A percentile compares a stretch with the other conserved stretches of the same genome.
These are phyloP conservation scores for Mythimna ferrago DNA, from an alignment of 2,888 invertebrate species.

Conservation along the genomic window DNA sequence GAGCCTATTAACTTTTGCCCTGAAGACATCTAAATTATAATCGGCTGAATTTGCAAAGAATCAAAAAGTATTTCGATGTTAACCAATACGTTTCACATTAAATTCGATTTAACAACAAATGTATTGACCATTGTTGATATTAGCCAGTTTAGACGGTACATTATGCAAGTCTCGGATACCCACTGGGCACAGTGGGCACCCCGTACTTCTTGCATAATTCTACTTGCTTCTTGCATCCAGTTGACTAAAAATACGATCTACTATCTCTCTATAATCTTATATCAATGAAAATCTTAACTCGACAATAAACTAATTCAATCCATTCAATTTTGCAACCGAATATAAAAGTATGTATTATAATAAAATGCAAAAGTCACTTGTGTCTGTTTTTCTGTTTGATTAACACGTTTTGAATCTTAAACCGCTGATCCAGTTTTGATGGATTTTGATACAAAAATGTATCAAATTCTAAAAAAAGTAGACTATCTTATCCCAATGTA, in stretches of 20 bases:
- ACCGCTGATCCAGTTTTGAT: too few species aligned
- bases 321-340: slow-evolving; percentile 18
- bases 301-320: slow-evolving; percentile 7
- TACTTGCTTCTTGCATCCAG: too few species aligned
- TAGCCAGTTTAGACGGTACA: not conserved
- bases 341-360: not conserved
- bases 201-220: slow-evolving; percentile 12
- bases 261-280: slow-evolving; percentile 8
- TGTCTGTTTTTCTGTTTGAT: too few species aligned
- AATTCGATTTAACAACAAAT: not conserved
- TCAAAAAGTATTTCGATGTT: not conserved
- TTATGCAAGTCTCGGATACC: slow-evolving; percentile 38
- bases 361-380: too few species aligned
- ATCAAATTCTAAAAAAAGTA: too few species aligned
- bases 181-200: not conserved
- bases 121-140: not conserved
- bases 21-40: too few species aligned
- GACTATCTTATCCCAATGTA: too few species aligned
- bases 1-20: too few species aligned
- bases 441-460: too few species aligned
- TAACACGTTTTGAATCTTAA: too few species aligned
- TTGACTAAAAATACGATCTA: slow-evolving; percentile 23
- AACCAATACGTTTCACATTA: not conserved
- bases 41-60: too few species aligned
- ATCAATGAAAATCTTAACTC: slow-evolving; percentile 14